Evolutionary conservation across 2,888 invertebrate species (phyloP), one percentile per base, ranked within the genome.

Genomic region (Orthosia cruda): DNA sequence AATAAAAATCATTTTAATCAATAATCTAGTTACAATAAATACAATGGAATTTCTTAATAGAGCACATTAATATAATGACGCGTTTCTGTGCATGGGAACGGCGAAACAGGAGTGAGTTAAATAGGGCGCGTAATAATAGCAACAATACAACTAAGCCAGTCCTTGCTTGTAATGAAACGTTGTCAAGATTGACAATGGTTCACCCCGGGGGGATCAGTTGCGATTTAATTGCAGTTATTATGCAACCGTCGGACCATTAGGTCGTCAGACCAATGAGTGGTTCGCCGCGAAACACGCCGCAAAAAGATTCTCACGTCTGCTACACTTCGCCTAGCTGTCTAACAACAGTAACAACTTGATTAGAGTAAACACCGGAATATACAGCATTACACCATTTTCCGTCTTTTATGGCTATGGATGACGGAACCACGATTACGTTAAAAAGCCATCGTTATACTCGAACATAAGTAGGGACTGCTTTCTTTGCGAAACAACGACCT

Each of bases 221-320:
- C 87, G 85, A 91, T 91, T 89, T 93, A 94, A 95, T 95, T 93
- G 91, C 92, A 92, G 93, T 93, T 92, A 94, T 95, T 95, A 93
- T 90, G 89, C 89, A 90, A 91, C 88, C 79, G 83, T 76, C 82
- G 86, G 87, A 83, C 89, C 83, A 92, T 93, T 93, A 92, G 89
- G 85, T 91, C 89, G 90, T 90, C 91, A 89, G 85, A 84, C 85
- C 84, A 88, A 82, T 84, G 84, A 87, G 81, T 84, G 87, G 85
- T 91, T 84, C 70, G 74, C 84, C 85, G 84, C 81, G 83, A 86
- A 87, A 86, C 75, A 12, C 64, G 47, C n/a, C 49, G 77, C 81
- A 80, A 58, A 73, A 75, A 83, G 83, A 74, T 90, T 90, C 90
- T 90, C 90, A 91, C 89, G 90, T 89, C 87, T 88, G 86, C 87